Evolutionary conservation across 2,113 vertebrate genomes (phyloP).

Genomic region (Xenopus tropicalis): DNA sequence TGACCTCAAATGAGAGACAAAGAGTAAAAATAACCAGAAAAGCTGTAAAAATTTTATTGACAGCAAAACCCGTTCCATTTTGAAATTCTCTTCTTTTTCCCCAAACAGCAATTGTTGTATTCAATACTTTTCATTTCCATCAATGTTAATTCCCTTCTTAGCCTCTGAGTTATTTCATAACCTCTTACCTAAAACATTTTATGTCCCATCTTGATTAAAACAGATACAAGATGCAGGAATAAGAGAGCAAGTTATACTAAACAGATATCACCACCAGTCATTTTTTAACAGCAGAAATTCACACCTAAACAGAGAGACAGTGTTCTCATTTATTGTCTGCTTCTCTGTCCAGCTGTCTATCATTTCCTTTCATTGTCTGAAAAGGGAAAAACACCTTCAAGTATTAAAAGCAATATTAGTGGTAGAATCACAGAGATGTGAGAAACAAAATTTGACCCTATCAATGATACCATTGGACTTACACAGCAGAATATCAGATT

Average conservation of each 20-base stretch:
- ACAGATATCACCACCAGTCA: neutral
- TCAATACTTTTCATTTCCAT: conserved; percentile 3
- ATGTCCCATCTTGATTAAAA: conserved; percentile 15
- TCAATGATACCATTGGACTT: no score
- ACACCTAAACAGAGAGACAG: neutral
- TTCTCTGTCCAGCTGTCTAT: neutral
- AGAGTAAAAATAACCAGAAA: neutral
- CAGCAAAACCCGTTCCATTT: conserved; percentile 25
- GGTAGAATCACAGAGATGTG: no score
- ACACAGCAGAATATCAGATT: no score
- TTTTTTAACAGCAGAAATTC: neutral
- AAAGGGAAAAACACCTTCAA: neutral
- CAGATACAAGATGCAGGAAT: neutral
- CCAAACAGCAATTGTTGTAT: neutral
- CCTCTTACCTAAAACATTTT: neutral
- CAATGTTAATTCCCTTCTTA: conserved; percentile 2
- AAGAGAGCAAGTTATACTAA: neutral
- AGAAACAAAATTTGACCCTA: no score
- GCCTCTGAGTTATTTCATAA: conserved; percentile 1
- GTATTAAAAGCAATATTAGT: no score
- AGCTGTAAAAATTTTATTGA: conserved; percentile 20
- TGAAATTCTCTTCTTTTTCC: conserved; percentile 8
- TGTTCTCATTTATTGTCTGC: neutral
- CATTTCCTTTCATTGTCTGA: neutral
- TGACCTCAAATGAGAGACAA: conserved; percentile 17